Base-by-base conservation (phyloP, 2,888 invertebrate genomes). In the Drosophila kambysellisi region DNA sequence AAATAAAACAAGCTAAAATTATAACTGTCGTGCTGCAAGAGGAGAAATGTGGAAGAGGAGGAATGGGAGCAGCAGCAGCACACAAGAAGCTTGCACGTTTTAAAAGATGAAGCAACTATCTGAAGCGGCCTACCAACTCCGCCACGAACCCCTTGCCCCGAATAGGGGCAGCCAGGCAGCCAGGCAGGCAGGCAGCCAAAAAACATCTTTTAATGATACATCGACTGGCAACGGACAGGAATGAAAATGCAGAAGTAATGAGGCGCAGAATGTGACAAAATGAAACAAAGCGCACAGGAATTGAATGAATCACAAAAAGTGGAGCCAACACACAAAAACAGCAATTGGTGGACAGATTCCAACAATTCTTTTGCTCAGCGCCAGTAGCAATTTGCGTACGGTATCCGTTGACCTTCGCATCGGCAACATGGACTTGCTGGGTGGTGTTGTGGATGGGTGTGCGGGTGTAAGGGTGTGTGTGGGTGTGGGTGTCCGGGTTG, bases 1-100 rank as follows among this genome's bases (percentile, higher is more conserved):
- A 88, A 85, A 85, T 85, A 85, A 85, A 83, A 83, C 79, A 85
- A 85, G 80, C 76, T 62, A 64, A 77, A 85, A 82, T 88, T 88
- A 82, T 82, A 88, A 79, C 73, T 71, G 75, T 69, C 65, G 50
- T 72, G 62, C 62, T 52, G 68, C 41, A 25, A 25, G 8, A 15
- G 46, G 8, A 12, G 15, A 25, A 25, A 25, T 25, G 25, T 25
- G 25, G 25, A 25, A 25, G 30, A 37, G 53, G 11, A 39, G 57
- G 20, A 43, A 43, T 25, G 33, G 64, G 17, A 68, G 20, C 57
- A 59, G 33, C 60, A 46, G 15, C 60, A 46, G 15, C 25, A 46
- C 8, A 65, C 64, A 62, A 64, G 64, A 63, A 58, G 54, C 62
- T 62, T 43, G 52, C 17, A 53, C 62, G 57, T 58, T 54, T 72